A percentile compares a stretch with the other conserved stretches of the same genome.
phyloP scores from a whole-genome alignment of 2,888 invertebrate species.

The Parasteatoda lunata region DNA sequence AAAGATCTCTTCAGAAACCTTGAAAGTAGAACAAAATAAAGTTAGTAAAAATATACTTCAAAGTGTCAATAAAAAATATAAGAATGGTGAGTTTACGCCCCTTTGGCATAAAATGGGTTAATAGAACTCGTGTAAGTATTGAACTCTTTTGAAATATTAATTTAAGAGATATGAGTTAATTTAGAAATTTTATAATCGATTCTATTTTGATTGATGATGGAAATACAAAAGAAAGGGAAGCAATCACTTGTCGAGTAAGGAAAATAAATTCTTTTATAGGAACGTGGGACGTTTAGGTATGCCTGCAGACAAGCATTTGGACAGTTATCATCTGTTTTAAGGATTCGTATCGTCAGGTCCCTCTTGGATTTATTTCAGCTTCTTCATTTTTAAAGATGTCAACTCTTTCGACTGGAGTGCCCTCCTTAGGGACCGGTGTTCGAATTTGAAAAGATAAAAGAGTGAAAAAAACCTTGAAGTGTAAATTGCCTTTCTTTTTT shows the following conservation, averaged over 20 bases:
- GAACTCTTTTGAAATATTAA: too few relatives aligned
- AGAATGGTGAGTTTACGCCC: too few relatives aligned
- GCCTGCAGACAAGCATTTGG: background rate
- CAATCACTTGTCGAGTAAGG: background rate
- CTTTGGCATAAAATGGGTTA: too few relatives aligned
- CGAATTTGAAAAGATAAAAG: conserved; percentile 4
- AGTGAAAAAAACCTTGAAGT: conserved; percentile 37
- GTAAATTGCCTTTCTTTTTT: conserved; percentile 58
- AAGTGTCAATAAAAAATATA: too few relatives aligned
- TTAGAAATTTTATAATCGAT: background rate
- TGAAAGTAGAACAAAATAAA: too few relatives aligned
- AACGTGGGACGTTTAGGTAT: background rate
- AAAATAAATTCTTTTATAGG: background rate
- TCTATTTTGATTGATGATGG: background rate
- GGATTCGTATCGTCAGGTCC: conserved; percentile 1
- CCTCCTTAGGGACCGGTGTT: conserved; percentile 21
- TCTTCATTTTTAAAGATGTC: conserved; percentile 49
- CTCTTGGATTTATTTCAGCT: background rate
- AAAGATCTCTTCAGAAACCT: too few relatives aligned
- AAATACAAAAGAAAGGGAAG: background rate
- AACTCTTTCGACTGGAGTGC: conserved; percentile 7
- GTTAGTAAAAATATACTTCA: too few relatives aligned
- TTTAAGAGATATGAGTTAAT: background rate
- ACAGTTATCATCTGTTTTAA: background rate
- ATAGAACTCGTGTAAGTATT: too few relatives aligned